Evolutionary conservation across 2,113 vertebrate species (phyloP).

Genomic region (Barnardius zonarius): DNA sequence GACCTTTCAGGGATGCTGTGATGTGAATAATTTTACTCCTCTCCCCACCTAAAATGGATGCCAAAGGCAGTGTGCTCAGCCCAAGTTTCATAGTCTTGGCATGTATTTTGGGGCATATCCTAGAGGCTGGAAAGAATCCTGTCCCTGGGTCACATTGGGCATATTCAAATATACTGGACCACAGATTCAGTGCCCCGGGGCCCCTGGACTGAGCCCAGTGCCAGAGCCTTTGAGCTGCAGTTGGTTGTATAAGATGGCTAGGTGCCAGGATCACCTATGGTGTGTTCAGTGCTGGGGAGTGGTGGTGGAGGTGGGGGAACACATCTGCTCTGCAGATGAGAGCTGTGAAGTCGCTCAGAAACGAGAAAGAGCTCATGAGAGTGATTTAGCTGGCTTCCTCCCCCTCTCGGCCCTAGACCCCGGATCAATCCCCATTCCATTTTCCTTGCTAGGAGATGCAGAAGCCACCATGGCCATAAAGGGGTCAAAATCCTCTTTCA

Average conservation of each 20-base stretch:
- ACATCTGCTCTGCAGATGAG: constrained; percentile 55
- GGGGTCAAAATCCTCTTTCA: neutral
- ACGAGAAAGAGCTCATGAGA: neutral
- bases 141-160: neutral
- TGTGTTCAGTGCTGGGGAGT: neutral
- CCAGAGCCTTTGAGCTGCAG: neutral
- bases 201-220: neutral
- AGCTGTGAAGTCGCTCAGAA: neutral
- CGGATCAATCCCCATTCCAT: neutral
- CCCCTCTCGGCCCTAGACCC: neutral
- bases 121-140: neutral
- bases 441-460: fast-evolving
- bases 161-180: neutral
- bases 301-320: neutral
- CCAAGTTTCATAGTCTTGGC: neutral
- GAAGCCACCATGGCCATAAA: neutral
- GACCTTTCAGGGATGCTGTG: neutral
- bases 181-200: neutral
- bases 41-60: neutral
- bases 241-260: constrained; percentile 28
- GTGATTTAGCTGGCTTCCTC: neutral
- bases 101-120: constrained; percentile 8
- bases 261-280: constrained; percentile 41
- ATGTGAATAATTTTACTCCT: neutral
- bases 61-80: neutral